Conservation (phyloP, 92 coral and sea anemone species). For the Isaurus tuberculatus region DNA sequence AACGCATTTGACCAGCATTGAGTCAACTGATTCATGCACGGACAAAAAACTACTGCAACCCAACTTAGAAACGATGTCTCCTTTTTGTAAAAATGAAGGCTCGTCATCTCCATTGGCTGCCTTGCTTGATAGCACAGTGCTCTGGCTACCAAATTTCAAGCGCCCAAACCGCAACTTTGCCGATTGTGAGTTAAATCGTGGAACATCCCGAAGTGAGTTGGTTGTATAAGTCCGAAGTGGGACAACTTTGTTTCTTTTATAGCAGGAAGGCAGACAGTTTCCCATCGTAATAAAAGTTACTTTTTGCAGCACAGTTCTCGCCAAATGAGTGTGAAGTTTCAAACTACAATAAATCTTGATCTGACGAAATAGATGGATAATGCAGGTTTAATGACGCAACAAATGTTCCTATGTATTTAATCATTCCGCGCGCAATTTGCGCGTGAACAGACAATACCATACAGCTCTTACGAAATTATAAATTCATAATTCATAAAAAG, state of each 20-base stretch:
- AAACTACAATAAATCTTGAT: not conserved
- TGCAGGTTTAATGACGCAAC: slow-evolving; percentile 3
- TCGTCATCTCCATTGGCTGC: not conserved
- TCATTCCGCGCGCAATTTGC: not conserved
- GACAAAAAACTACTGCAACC: slow-evolving; percentile 1
- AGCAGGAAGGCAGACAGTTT: slow-evolving; percentile 28
- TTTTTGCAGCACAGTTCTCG: not conserved
- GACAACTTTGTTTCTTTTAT: slow-evolving; percentile 13
- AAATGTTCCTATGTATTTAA: not conserved
- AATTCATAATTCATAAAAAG: not conserved
- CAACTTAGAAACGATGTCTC: not conserved
- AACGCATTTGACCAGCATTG: not conserved
- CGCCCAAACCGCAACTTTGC: not conserved
- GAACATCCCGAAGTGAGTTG: not conserved
- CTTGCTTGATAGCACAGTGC: slow-evolving; percentile 14
- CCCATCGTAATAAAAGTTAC: not conserved
- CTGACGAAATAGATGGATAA: not conserved
- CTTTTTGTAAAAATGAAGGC: not conserved
- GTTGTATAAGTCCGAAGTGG: not conserved
- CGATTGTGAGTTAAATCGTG: not conserved
- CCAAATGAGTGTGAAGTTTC: not conserved
- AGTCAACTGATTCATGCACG: slow-evolving; percentile 6
- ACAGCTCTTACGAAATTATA: not conserved
- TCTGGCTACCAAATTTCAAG: not conserved
- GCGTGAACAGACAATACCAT: slow-evolving; percentile 3